phyloP scores from a whole-genome alignment of 2,888 invertebrate species.

The Dusona sp. region DNA sequence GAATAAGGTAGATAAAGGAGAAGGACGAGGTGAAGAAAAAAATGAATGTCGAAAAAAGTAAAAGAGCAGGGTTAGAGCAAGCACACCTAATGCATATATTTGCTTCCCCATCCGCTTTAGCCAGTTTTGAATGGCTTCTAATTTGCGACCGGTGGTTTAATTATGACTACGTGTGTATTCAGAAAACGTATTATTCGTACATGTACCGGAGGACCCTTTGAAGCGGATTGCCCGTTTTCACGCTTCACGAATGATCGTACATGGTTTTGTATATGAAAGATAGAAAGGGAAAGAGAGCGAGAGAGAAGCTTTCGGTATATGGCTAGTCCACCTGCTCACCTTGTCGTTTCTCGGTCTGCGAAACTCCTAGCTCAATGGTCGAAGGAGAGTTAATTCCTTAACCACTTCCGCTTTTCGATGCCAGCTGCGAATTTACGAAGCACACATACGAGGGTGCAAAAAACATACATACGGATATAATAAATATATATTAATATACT shows the following conservation, averaged over 20 bases:
- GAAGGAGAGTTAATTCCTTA: constrained; percentile 74
- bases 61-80: not conserved
- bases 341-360: constrained; percentile 47
- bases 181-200: constrained; percentile 63
- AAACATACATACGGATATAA: not conserved
- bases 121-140: constrained; percentile 75
- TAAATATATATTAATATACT: not conserved
- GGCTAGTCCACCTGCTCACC: constrained; percentile 69
- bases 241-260: constrained; percentile 10
- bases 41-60: not conserved
- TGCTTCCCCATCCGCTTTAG: constrained; percentile 43
- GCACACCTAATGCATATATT: constrained; percentile 27
- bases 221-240: constrained; percentile 39
- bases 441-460: not conserved
- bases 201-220: constrained; percentile 9
- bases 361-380: constrained; percentile 36
- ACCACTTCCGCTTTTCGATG: constrained; percentile 76
- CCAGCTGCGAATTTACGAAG: constrained; percentile 74
- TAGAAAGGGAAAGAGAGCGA: not conserved
- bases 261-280: constrained; percentile 3
- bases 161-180: constrained; percentile 69
- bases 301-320: not conserved
- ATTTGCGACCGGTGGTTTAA: constrained; percentile 75
- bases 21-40: not conserved
- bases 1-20: not conserved